Base-by-base conservation (phyloP, 2,888 invertebrate genomes). In the Monochamus alternatus region DNA sequence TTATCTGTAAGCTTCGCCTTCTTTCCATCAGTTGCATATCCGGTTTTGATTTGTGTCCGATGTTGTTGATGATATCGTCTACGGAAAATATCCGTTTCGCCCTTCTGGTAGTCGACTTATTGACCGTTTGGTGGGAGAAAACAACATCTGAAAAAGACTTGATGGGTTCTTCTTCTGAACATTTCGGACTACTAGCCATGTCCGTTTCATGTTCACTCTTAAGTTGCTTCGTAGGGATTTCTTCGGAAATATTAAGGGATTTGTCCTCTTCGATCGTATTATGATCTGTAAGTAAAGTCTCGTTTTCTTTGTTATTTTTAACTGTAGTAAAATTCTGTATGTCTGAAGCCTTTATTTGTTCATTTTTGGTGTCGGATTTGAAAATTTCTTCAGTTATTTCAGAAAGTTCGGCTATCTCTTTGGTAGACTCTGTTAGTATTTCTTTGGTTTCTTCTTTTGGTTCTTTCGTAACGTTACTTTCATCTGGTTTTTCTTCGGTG, bases 31-130 rank as follows among this genome's bases (percentile, higher is more conserved):
- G 10, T 38, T 75, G 76, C 14, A 51, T 72, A 5, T 64, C 65
- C 7, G 32, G n/a, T 66, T 76, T 74, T 10, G 65, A 62, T 58
- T 74, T 74, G 30, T 71, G 80, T 14, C 82, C 85, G 62, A 84
- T 85, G 38, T 84, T 85, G 67, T 85, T 82, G 5, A 87, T 87
- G 30, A 87, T 87, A 74, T 87, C 86, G 72, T 87, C 87, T 0
- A 87, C 86, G 0, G 87, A 87, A 74, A 87, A 86, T 55, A 86
- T 84, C 64, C 86, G 76, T 76, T 78, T 82, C 3, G 80, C 70
- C 59, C 83, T 76, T 71, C 74, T 81, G n/a, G 38, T 31, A n/a
- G 47, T 67, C 1, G 59, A 10, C 22, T 60, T 52, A n/a, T 38
- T 22, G 12, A 62, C 32, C 9, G 31, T 12, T 67, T 47, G 44